Conservation (phyloP, 1,140 invertebrate genomes). For the Drosophila lini region DNA sequence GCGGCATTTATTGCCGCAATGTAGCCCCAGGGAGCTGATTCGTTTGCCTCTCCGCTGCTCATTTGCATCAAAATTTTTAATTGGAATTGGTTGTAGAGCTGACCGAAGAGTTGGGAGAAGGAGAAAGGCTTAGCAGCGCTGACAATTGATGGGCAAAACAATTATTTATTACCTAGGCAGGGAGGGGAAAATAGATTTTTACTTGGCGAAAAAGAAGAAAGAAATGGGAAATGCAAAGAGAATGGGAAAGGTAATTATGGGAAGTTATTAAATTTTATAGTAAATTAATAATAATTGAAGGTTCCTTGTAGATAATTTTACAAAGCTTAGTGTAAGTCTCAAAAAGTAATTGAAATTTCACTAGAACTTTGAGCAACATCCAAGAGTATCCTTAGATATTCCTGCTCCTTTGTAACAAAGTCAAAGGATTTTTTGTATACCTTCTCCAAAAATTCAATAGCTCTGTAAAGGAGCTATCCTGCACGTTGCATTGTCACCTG, state of each 20-base stretch:
- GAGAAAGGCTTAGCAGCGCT: conserved; percentile 2
- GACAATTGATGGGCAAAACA: conserved; percentile 27
- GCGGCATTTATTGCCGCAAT: conserved; percentile 76
- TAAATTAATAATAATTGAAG: too few species aligned
- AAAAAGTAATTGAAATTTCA: not conserved
- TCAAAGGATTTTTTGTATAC: not conserved
- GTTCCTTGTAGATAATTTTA: too few species aligned
- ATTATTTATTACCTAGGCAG: conserved; percentile 24
- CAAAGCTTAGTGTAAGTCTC: accelerated
- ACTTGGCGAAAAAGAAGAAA: too few species aligned
- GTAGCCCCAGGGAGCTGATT: conserved; percentile 58
- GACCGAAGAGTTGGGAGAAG: not conserved
- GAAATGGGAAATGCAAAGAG: not conserved
- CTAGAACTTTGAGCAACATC: not conserved
- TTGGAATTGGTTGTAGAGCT: conserved; percentile 63
- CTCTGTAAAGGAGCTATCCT: not conserved
- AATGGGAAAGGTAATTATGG: not conserved
- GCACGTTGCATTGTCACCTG: conserved; percentile 8
- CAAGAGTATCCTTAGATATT: not conserved
- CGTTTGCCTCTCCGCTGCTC: conserved; percentile 68
- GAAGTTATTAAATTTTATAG: not conserved
- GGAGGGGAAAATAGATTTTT: not conserved
- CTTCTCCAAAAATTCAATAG: not conserved
- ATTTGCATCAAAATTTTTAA: conserved; percentile 81
- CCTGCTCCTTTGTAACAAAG: not conserved